Base-by-base conservation (phyloP, 2,113 vertebrate species). In the Campylomormyrus tamandua region DNA sequence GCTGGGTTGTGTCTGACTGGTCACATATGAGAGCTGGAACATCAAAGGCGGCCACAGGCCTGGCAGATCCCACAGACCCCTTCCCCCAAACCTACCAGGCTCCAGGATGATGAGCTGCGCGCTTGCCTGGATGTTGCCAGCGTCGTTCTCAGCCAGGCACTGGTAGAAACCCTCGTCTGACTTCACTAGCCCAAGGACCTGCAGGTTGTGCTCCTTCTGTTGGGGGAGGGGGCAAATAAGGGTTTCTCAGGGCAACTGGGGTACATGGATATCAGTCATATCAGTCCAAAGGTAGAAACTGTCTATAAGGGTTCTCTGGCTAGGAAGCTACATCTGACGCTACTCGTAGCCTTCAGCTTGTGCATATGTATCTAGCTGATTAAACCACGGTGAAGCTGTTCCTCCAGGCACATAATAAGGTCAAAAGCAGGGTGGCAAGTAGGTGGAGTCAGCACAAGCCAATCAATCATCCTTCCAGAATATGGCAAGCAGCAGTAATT, bases 141-240 rank as follows among this genome's bases (percentile, higher is more conserved):
- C 97, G 90, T 99, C 98, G 1, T 98, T 99, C 94, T 99, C 98
- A 0, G 98, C 98, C 90, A 99, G 96, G 94, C 98, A 99, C 89
- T 99, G 98, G 95, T 99, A 99, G 95, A 99, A 99, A 91, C 98
- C 98, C 95, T 99, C 98, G 62, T 99, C 98, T 8, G 98, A 99
- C 92, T 97, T 98, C 93, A 99, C 98, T 91, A 99, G 95, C 88
- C 98, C 98, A 94, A 99, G 94, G 90, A 99, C 98, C 94, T 99
- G 98, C 93, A 99, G 97, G 93, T 99, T 97, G 95, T 98, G 98
- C 93, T 99, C 98, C 94, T 98, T 98, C 98, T 99, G 91, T 24
- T 39, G 77, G 35, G 13, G n/a, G 15, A 2, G 7, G 21, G 9
- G 62, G n/a, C 45, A 88, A n/a, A 58, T 19, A 62, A 62, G 46